Evolutionary conservation across 2,888 invertebrate genomes (phyloP).

Genomic region (Rhaphigaster nebulosa): DNA sequence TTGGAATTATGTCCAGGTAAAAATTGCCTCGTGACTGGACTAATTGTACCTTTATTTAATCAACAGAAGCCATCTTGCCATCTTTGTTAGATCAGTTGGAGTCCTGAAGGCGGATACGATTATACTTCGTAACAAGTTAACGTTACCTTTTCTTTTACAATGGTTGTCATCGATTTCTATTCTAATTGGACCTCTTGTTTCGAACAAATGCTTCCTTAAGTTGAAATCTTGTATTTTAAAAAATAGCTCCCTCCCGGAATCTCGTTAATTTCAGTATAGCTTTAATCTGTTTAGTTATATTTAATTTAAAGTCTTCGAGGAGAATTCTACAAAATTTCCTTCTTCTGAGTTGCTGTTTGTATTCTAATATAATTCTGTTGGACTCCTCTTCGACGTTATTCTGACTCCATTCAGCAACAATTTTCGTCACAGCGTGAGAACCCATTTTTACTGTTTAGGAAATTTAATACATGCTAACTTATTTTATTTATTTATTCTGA

Average conservation of each 20-base stretch:
- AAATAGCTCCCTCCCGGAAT: not conserved
- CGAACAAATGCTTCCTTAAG: not conserved
- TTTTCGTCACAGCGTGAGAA: not conserved
- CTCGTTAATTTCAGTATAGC: not conserved
- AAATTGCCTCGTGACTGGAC: too few relatives aligned
- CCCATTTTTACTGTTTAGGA: not conserved
- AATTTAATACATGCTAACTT: not conserved
- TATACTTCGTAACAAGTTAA: not conserved
- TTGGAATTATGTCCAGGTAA: too few relatives aligned
- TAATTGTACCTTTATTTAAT: too few relatives aligned
- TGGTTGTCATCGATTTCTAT: not conserved
- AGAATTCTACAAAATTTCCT: not conserved
- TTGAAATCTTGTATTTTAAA: not conserved
- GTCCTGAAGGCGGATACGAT: not conserved
- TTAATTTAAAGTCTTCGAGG: not conserved
- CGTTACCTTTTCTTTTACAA: not conserved
- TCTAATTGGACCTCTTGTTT: not conserved
- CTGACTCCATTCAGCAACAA: not conserved
- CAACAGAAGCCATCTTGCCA: not conserved
- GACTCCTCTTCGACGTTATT: not conserved
- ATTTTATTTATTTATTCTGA: not conserved
- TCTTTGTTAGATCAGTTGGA: not conserved
- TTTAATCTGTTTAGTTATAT: not conserved
- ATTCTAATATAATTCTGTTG: not conserved
- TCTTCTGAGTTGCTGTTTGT: not conserved